phyloP scores from a whole-genome alignment of 2,113 vertebrate species.

The Leucoraja erinaceus region DNA sequence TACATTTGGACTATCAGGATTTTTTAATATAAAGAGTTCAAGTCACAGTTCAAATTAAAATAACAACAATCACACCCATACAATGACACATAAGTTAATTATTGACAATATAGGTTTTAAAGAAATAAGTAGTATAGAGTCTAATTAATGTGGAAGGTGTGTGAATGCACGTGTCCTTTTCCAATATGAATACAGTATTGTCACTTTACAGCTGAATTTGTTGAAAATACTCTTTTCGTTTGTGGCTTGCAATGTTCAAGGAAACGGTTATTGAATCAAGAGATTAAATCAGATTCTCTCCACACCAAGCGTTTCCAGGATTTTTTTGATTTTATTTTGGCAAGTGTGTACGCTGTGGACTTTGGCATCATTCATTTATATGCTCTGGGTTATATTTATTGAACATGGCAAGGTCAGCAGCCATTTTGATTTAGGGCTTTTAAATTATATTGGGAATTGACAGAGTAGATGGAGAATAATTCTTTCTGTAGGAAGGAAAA shows the following conservation, averaged over 20 bases:
- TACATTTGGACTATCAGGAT: neutral
- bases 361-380: neutral
- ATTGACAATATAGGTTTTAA: neutral
- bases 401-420: neutral
- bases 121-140: neutral
- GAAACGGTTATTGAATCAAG: too few relatives aligned
- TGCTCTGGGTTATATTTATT: neutral
- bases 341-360: neutral
- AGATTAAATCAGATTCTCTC: too few relatives aligned
- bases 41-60: neutral
- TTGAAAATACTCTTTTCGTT: neutral
- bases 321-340: neutral
- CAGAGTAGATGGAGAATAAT: neutral
- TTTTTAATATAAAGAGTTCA: neutral
- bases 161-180: neutral
- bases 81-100: neutral
- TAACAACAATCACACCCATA: neutral
- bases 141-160: neutral
- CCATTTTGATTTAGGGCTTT: neutral
- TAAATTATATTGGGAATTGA: neutral
- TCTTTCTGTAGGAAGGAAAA: neutral
- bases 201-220: neutral
- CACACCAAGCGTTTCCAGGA: too few relatives aligned
- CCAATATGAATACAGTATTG: neutral
- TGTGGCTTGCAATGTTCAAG: too few relatives aligned